phyloP scores from a whole-genome alignment of 2,797 vertebrate genomes.

The Melanotaenia pygmaea region DNA sequence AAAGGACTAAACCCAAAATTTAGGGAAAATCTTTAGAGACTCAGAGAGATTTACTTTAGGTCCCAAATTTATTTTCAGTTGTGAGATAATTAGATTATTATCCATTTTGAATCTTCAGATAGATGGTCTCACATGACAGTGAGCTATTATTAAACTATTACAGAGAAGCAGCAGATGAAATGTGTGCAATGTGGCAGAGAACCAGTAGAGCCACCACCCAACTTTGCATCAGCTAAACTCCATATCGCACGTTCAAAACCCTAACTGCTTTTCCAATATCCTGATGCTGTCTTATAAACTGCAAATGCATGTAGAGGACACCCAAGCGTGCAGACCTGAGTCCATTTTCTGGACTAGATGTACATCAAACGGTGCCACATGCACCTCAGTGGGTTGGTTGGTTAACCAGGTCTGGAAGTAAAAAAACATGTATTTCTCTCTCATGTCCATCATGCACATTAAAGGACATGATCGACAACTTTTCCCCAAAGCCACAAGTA shows the following conservation, averaged over 20 bases:
- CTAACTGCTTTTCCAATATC: background rate
- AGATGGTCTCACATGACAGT: background rate
- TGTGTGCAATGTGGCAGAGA: background rate
- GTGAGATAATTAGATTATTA: background rate
- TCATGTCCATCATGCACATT: conserved; percentile 31
- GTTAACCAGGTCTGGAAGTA: conserved; percentile 23
- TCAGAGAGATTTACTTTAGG: background rate
- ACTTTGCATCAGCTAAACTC: conserved; percentile 3
- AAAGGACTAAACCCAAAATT: background rate
- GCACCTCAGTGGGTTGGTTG: conserved; percentile 14
- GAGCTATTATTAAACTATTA: background rate
- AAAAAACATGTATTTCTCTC: conserved; percentile 19
- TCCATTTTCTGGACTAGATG: background rate
- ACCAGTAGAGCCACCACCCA: background rate
- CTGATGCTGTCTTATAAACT: background rate
- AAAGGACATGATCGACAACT: conserved; percentile 38
- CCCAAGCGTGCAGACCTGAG: background rate
- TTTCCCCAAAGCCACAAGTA: conserved; percentile 24
- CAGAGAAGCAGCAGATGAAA: background rate
- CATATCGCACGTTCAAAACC: background rate
- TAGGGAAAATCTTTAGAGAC: background rate
- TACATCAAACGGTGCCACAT: conserved; percentile 29
- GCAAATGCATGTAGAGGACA: background rate
- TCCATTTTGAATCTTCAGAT: background rate
- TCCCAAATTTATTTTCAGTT: background rate